These are phyloP conservation scores for Tenebrosternarchus preto DNA, from an alignment of 2,113 vertebrate genomes.

Conservation along the genomic window DNA sequence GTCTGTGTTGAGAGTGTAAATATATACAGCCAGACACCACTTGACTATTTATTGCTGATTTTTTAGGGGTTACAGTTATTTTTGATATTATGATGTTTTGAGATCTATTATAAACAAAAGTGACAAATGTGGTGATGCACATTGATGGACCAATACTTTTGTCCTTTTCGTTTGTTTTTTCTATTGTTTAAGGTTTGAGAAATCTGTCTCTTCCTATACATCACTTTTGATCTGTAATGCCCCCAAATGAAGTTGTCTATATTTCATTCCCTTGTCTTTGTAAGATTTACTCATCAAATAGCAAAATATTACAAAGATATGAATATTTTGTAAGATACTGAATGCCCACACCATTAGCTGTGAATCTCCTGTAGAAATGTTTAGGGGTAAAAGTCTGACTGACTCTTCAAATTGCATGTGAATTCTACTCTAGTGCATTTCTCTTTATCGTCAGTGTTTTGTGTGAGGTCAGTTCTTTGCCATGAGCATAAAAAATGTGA, in stretches of 20 bases:
- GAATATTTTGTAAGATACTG: conserved; percentile 68
- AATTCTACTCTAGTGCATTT: conserved; percentile 85
- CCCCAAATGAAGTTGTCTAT: conserved; percentile 23
- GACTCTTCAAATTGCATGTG: conserved; percentile 83
- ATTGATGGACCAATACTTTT: conserved; percentile 70
- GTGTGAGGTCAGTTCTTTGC: conserved; percentile 82
- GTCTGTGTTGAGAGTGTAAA: conserved; percentile 69
- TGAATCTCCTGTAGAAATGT: conserved; percentile 74
- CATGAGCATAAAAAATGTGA: conserved; percentile 80
- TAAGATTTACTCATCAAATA: conserved; percentile 34
- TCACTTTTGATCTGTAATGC: conserved; percentile 37
- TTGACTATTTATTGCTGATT: conserved; percentile 79
- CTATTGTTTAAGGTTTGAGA: conserved; percentile 21
- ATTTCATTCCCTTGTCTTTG: conserved; percentile 13
- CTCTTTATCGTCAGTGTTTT: conserved; percentile 81
- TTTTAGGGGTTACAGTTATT: conserved; percentile 80
- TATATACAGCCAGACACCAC: conserved; percentile 74
- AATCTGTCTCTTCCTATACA: conserved; percentile 50
- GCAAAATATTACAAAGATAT: conserved; percentile 56
- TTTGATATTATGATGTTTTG: conserved; percentile 75
- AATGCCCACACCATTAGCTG: conserved; percentile 70
- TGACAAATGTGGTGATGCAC: conserved; percentile 49
- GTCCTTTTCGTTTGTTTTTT: conserved; percentile 29
- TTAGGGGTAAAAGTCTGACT: conserved; percentile 70
- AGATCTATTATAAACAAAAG: conserved; percentile 67